Evolutionary conservation across 2,888 invertebrate genomes (phyloP).

Genomic region (Macaria notata): DNA sequence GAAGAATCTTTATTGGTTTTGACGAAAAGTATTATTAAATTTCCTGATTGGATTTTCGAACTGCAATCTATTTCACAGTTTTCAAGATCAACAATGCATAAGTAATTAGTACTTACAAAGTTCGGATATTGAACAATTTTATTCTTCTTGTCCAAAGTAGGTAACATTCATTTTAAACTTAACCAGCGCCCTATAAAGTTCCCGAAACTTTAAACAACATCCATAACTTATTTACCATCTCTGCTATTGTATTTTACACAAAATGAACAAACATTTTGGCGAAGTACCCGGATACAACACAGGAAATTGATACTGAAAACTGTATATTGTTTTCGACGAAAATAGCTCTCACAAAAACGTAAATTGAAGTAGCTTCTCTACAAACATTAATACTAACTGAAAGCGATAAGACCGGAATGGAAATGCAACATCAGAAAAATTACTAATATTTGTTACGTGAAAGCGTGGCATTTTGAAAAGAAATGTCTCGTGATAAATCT

Average conservation of each 20-base stretch:
- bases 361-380: neutral
- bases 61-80: too few relatives aligned
- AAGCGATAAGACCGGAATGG: slow-evolving; percentile 4
- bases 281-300: slow-evolving; percentile 1
- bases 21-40: too few relatives aligned
- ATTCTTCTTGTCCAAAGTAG: too few relatives aligned
- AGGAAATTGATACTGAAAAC: neutral
- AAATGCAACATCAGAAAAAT: slow-evolving; percentile 17
- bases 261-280: slow-evolving; percentile 37
- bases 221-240: slow-evolving; percentile 48
- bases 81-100: too few relatives aligned
- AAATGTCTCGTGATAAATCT: slow-evolving; percentile 20
- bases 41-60: too few relatives aligned
- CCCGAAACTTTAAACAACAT: slow-evolving; percentile 54
- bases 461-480: slow-evolving; percentile 9
- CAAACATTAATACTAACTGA: slow-evolving; percentile 5
- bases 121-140: too few relatives aligned
- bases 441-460: slow-evolving; percentile 13
- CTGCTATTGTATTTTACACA: slow-evolving; percentile 42
- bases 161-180: too few relatives aligned
- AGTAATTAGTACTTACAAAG: too few relatives aligned
- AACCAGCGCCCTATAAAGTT: too few relatives aligned
- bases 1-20: too few relatives aligned
- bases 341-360: neutral
- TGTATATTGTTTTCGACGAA: neutral